These are phyloP conservation scores for Thamnaconus septentrionalis DNA, from an alignment of 2,113 vertebrate species.

Conservation along the genomic window DNA sequence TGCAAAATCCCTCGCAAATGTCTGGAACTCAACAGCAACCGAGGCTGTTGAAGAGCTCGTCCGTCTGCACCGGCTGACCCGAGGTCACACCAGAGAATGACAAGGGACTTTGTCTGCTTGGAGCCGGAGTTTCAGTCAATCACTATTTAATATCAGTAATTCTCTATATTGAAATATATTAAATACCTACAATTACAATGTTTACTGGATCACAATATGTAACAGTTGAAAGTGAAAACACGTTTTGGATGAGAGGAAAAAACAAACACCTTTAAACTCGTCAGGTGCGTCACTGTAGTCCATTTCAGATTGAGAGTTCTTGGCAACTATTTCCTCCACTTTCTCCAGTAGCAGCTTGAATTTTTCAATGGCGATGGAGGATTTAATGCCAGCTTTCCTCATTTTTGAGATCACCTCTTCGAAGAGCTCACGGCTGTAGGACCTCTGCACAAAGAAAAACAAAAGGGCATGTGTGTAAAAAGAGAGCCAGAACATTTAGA, in stretches of 20 bases:
- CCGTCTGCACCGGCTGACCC: conserved; percentile 39
- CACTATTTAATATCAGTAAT: not conserved
- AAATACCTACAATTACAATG: not conserved
- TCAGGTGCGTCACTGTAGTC: conserved; percentile 98
- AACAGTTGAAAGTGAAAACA: not conserved
- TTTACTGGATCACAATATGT: not conserved
- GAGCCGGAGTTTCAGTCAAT: conserved; percentile 4
- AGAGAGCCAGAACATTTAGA: not conserved
- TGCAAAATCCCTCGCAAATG: conserved; percentile 60
- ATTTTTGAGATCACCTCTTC: conserved; percentile 98
- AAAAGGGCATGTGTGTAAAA: not conserved
- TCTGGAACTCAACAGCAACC: conserved; percentile 49
- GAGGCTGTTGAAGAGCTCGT: conserved; percentile 22
- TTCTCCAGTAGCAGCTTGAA: conserved; percentile 96
- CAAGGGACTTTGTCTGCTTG: not conserved
- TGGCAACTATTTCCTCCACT: conserved; percentile 95
- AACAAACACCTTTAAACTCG: conserved; percentile 89
- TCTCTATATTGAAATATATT: too few relatives aligned
- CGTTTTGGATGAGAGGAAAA: too few relatives aligned
- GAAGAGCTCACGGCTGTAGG: conserved; percentile 96
- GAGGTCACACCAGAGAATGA: conserved; percentile 18
- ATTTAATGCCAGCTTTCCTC: conserved; percentile 98
- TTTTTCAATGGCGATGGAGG: conserved; percentile 97
- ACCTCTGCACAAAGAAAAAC: conserved; percentile 77
- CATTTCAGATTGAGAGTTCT: conserved; percentile 94